Evolutionary conservation across 2,888 invertebrate species (phyloP).

Genomic region (Carpatolechia fugitivella): DNA sequence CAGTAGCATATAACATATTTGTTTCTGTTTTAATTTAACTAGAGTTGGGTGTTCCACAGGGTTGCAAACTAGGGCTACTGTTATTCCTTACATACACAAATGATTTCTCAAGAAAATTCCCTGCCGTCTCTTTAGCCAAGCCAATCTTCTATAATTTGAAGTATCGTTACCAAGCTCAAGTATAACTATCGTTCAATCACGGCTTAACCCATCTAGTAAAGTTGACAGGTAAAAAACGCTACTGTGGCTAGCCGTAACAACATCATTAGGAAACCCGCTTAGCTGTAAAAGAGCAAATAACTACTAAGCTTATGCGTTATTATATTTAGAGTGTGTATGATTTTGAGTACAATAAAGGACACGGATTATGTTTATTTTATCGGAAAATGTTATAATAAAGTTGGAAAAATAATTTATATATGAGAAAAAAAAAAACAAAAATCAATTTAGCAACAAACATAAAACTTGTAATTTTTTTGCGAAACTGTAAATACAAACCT

Average conservation of each 20-base stretch:
- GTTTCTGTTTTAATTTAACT: too few relatives aligned
- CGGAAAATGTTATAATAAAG: too few relatives aligned
- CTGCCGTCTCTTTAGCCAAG: neutral
- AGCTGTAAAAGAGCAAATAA: conserved; percentile 58
- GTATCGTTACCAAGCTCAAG: conserved; percentile 2
- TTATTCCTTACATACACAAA: neutral
- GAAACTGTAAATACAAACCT: too few relatives aligned
- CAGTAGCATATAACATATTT: too few relatives aligned
- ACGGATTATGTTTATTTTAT: neutral
- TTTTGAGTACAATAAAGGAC: conserved; percentile 10
- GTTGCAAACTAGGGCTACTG: neutral
- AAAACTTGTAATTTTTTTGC: too few relatives aligned
- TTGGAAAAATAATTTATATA: too few relatives aligned
- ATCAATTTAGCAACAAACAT: too few relatives aligned
- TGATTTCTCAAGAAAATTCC: neutral
- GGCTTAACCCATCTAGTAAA: conserved; percentile 21
- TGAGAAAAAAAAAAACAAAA: too few relatives aligned
- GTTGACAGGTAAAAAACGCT: conserved; percentile 66
- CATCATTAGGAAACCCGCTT: conserved; percentile 58
- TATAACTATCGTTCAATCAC: conserved; percentile 10
- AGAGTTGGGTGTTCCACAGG: neutral
- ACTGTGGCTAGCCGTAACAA: conserved; percentile 52
- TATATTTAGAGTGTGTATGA: conserved; percentile 38
- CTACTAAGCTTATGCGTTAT: conserved; percentile 62
- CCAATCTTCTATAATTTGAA: neutral